A percentile compares a stretch with the other conserved stretches of the same genome.
These are phyloP conservation scores for Gallinago nigripennis DNA, from an alignment of 2,797 vertebrate genomes.

Conservation along the genomic window DNA sequence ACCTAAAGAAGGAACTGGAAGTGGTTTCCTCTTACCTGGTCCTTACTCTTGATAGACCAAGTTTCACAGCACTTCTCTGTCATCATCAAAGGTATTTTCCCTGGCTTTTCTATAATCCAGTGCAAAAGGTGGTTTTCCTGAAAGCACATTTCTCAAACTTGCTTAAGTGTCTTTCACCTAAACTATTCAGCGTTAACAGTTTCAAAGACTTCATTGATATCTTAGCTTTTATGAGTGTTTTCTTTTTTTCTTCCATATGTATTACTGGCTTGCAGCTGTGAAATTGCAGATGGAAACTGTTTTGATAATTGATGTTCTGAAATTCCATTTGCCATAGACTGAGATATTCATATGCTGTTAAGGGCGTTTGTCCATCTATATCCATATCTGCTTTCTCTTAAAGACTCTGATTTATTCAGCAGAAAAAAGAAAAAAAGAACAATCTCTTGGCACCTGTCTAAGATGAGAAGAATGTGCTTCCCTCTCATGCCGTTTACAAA, in stretches of 20 bases:
- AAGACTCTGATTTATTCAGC: neutral
- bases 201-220: neutral
- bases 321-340: slow-evolving; percentile 3
- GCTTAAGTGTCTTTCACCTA: neutral
- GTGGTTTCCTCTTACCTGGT: neutral
- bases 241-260: neutral
- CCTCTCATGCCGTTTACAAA: neutral
- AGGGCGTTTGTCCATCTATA: neutral
- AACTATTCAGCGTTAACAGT: neutral
- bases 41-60: neutral
- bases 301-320: slow-evolving; percentile 34
- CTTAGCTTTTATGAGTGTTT: neutral
- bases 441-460: neutral
- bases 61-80: neutral
- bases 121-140: neutral
- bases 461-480: neutral
- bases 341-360: slow-evolving; percentile 1
- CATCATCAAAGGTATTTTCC: neutral
- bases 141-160: neutral
- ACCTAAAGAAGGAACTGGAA: neutral
- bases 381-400: neutral
- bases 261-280: neutral
- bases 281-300: slow-evolving; percentile 28
- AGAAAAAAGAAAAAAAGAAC: neutral
- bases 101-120: neutral